Base-by-base conservation (phyloP, 2,113 vertebrate genomes). In the Dasyornis broadbenti region DNA sequence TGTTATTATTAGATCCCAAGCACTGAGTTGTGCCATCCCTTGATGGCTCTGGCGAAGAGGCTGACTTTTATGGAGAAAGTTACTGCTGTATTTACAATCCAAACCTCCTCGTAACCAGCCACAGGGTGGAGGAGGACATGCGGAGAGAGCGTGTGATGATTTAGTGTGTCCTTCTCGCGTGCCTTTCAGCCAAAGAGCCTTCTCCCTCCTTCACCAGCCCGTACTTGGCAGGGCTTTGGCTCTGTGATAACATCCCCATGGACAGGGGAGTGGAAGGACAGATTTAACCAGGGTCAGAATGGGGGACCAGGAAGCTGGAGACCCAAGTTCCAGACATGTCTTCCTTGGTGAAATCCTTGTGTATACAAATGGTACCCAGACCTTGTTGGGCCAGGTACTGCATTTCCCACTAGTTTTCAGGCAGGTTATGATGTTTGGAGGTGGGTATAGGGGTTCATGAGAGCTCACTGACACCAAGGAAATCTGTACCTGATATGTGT, bases 11-110 rank as follows among this genome's bases (percentile, higher is more conserved):
- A 89, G 86, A 89, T 92, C 45, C 81, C 80, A 92, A 92, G 91
- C 78, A 66, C 94, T 73, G 88, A 44, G 49, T 50, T 96, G 76
- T 88, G 94, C 93, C 88, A 90, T 93, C 75, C 77, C 71, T 94
- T 94, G 93, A 90, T 92, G 88, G 93, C 92, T 93, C 35, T 12
- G 3, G 85, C 15, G 31, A 93, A 92, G 82, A 94, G 76, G 90
- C 85, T 95, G 94, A 94, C 76, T 97, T 96, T 97, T 96, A 96
- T 95, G 85, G 90, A 94, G 90, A 93, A 97, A 96, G 94, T 96
- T 97, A 96, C 93, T 95, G 95, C 96, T 83, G 92, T 94, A 94
- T 96, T 97, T 97, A 96, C 95, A 95, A 86, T 94, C 90, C 94
- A 96, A 90, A 95, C 85, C 89, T 95, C 68, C 96, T 94, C 8